These are phyloP conservation scores for Drosophila acutilabella DNA, from an alignment of 2,888 invertebrate species.

Conservation along the genomic window DNA sequence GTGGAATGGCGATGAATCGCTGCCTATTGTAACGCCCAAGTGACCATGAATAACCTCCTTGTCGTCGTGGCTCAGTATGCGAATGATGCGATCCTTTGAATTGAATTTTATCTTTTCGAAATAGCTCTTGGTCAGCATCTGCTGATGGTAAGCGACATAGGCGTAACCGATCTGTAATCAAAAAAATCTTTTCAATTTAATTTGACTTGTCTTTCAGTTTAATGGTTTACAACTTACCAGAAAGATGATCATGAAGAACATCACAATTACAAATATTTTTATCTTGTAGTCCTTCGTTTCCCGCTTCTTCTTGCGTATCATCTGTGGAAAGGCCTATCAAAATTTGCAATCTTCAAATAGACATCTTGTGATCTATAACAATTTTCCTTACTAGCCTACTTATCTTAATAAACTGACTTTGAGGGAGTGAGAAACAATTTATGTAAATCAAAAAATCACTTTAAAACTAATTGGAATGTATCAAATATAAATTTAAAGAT, in stretches of 20 bases:
- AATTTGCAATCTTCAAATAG: neutral
- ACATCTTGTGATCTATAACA: neutral
- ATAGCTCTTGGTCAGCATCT: conserved; percentile 92
- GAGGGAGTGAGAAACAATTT: no score
- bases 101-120: conserved; percentile 94
- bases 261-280: conserved; percentile 91
- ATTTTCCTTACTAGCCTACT: no score
- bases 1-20: conserved; percentile 89
- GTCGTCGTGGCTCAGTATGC: conserved; percentile 90
- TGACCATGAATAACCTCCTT: conserved; percentile 89
- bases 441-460: no score
- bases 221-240: conserved; percentile 84
- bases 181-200: neutral
- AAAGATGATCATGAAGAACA: conserved; percentile 92
- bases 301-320: conserved; percentile 89
- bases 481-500: no score
- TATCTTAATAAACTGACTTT: no score
- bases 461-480: no score
- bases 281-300: conserved; percentile 91
- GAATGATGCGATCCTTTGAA: conserved; percentile 90
- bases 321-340: conserved; percentile 89
- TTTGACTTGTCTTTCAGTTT: neutral
- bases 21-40: conserved; percentile 87
- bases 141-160: conserved; percentile 93
- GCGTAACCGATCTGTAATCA: conserved; percentile 89